Evolutionary conservation across 2,888 invertebrate genomes (phyloP), one percentile per base, ranked within the genome.

Genomic region (Camptogramma bilineatum): DNA sequence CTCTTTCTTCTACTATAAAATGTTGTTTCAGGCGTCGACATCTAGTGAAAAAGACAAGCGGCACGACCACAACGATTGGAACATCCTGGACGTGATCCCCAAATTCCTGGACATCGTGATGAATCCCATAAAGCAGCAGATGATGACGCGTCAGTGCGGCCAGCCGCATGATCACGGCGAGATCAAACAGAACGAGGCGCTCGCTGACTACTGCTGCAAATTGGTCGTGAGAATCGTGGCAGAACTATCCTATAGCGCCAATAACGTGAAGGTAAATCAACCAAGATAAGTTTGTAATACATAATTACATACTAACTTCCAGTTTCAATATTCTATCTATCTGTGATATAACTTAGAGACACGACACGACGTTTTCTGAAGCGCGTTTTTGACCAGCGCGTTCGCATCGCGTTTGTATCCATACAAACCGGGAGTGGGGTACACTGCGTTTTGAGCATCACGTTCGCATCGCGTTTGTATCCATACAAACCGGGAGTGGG

Each of bases 201-300:
- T 96, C 2, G 91, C 95, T 0, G 94, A 95, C 64, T 94, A 94
- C 83, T 96, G 97, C 77, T 97, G 97, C 79, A 96, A 97, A 83
- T 90, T 97, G 18, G 83, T 97, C 64, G 96, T 97, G 0, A 94
- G 98, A 59, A 96, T 98, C 0, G 95, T 99, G 47, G 97, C 97
- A 0, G 98, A 99, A 88, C 94, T 99, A 66, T 96, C 90, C 0
- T 81, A 83, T 52, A 89, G 85, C 53, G 85, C 89, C 0, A 84
- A 81, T 4, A 83, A 81, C 54, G 78, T 85, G 2, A 79, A 81
- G 77, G 90, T 90, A 56, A 77, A 77, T 73, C 5, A 28, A 28
- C 4, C 2, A 39, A 3, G 2, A 34, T 34, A 4, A 3, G 7
- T 28, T 28, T 28, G 4, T 24, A 24, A 24, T n/a, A n/a, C n/a